Evolutionary conservation across 92 coral and sea anemone genomes (phyloP), one percentile per base, ranked within the genome.

Genomic region (Epizoanthus illoricatus): DNA sequence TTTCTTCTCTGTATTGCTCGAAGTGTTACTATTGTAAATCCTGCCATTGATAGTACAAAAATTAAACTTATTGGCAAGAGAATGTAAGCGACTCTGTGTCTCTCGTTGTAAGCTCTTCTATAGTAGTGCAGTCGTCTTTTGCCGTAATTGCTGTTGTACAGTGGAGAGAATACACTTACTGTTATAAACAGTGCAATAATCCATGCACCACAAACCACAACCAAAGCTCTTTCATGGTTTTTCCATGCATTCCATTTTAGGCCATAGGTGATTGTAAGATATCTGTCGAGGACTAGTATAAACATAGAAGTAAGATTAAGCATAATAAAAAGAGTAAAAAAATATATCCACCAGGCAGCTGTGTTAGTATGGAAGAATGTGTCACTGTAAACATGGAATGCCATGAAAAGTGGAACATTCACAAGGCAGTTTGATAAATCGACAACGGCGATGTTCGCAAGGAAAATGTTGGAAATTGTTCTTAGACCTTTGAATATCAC

Each of bases 251-350:
- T 16, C 12, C 23, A 73, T 18, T 49, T 73, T 42, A 73, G 3
- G 18, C 42, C 57, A 12, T 23, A 65, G 33, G 42, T 45, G 78
- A 73, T 73, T 10, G 79, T 62, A 73, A 54, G 17, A 19, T 73
- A 73, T 52, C 79, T 73, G 17, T 73, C 78, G 19, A 23, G 43
- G 24, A 73, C 47, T 61, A 73, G 1, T 10, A 73, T 54, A 4
- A 73, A 49, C 78, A 49, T 54, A 18, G 78, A 49, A 52, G 18
- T 49, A 7, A 73, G 78, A 61, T 28, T 45, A 4, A 24, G 59
- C 18, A 20, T 28, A 40, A 24, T 10, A 73, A 54, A 20, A 13
- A 73, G 18, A 19, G 28, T 10, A 2, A 54, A n/a, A 52, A 23
- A 54, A 12, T 15, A n/a, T 41, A 73, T 23, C 42, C 40, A 54